Conservation (phyloP, 2,113 vertebrate genomes). For the Dipodomys spectabilis region DNA sequence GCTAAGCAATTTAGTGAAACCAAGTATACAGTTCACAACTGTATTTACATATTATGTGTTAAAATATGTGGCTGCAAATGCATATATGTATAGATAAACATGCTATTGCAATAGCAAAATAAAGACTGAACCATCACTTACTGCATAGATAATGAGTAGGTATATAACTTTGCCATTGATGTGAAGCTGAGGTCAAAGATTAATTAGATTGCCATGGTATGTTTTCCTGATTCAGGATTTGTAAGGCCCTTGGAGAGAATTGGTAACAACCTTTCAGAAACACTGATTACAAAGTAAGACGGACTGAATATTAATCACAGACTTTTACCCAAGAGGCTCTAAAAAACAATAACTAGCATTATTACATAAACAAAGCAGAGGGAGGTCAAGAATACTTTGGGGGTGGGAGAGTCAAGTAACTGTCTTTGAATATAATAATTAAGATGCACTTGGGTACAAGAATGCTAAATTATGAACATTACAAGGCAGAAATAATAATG, state of each 20-base stretch:
- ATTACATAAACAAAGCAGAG: slow-evolving; percentile 80
- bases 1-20: slow-evolving; percentile 38
- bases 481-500: slow-evolving; percentile 48
- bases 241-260: slow-evolving; percentile 85
- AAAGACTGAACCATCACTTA: background rate
- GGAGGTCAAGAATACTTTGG: slow-evolving; percentile 47
- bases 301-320: slow-evolving; percentile 88
- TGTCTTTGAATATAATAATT: slow-evolving; percentile 78
- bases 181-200: no score
- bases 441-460: slow-evolving; percentile 80
- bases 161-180: slow-evolving; percentile 80
- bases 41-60: no score
- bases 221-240: slow-evolving; percentile 87
- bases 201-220: slow-evolving; percentile 53
- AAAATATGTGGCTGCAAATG: background rate
- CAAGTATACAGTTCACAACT: no score
- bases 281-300: slow-evolving; percentile 87
- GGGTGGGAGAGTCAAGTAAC: slow-evolving; percentile 49
- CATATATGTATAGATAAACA: background rate
- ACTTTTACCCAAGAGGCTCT: slow-evolving; percentile 70
- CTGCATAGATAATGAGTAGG: background rate
- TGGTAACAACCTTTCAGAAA: slow-evolving; percentile 88
- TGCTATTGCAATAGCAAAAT: slow-evolving; percentile 14
- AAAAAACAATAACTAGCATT: slow-evolving; percentile 68
- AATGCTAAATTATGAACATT: slow-evolving; percentile 70